A percentile compares a stretch with the other conserved stretches of the same genome.
Evolutionary conservation across 2,113 vertebrate species (phyloP).

Genomic region (Ellobius talpinus): DNA sequence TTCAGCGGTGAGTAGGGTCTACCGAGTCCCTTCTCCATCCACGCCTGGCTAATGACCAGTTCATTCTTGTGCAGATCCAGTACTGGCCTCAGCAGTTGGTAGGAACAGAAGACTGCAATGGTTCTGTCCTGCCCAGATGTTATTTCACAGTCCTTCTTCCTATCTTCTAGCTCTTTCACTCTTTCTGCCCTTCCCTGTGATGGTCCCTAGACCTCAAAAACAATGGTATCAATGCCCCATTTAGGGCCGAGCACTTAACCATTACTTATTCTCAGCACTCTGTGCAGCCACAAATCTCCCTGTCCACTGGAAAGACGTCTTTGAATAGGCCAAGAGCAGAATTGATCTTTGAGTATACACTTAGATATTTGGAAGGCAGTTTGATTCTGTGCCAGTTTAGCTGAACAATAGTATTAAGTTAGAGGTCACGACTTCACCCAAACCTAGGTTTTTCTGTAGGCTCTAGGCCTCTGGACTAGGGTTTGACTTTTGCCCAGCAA

Average conservation of each 20-base stretch:
- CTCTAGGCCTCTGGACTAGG: not conserved
- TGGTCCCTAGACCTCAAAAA: not conserved
- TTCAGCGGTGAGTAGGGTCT: too few relatives aligned
- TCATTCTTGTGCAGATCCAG: not conserved
- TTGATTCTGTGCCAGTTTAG: not conserved
- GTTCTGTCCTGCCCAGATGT: not conserved
- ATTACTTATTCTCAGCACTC: not conserved
- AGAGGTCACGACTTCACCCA: not conserved
- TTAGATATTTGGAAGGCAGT: not conserved
- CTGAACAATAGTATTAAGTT: not conserved
- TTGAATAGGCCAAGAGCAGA: not conserved
- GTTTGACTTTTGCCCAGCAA: not conserved
- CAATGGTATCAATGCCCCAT: not conserved
- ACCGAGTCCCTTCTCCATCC: not conserved
- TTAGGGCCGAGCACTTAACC: not conserved
- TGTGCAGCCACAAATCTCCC: not conserved
- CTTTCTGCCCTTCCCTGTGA: not conserved
- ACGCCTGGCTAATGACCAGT: not conserved
- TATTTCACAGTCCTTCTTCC: not conserved
- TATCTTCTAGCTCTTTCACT: too few relatives aligned
- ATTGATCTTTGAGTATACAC: not conserved
- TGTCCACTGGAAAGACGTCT: not conserved
- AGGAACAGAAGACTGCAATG: too few relatives aligned
- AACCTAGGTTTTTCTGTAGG: not conserved
- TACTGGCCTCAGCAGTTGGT: not conserved